Evolutionary conservation across 2,797 vertebrate genomes (phyloP).

Genomic region (Enteromius trimaculatus): DNA sequence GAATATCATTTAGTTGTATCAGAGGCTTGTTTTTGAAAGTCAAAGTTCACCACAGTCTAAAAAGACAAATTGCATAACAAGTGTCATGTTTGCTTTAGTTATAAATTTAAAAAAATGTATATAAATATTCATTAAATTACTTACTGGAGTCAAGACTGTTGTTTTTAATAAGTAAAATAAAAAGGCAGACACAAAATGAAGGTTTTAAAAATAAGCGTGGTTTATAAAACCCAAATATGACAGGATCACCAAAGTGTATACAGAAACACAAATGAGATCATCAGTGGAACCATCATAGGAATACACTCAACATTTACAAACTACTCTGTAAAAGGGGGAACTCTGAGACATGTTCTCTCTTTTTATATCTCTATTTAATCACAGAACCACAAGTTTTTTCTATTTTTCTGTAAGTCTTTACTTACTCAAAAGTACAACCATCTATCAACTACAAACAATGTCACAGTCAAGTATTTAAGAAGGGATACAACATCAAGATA

Average conservation of each 20-base stretch:
- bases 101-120: not conserved
- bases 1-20: not conserved
- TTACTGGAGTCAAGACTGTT: not conserved
- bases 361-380: conserved; percentile 68
- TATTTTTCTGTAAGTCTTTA: conserved; percentile 67
- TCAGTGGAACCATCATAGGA: conserved; percentile 81
- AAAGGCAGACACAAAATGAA: conserved; percentile 68
- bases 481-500: conserved; percentile 80
- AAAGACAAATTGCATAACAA: not conserved
- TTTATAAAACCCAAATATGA: conserved; percentile 90
- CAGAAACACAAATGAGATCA: conserved; percentile 85
- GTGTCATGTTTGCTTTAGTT: not conserved
- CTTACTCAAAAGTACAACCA: conserved; percentile 86
- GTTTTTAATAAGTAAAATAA: conserved; percentile 38
- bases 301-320: conserved; percentile 82
- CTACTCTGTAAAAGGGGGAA: conserved; percentile 73
- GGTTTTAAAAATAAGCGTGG: conserved; percentile 86
- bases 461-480: conserved; percentile 86
- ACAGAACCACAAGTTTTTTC: conserved; percentile 84
- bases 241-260: conserved; percentile 86
- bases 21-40: not conserved
- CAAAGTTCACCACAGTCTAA: not conserved
- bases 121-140: not conserved
- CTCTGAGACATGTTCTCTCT: conserved; percentile 72
- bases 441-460: conserved; percentile 90